A percentile compares a stretch with the other conserved stretches of the same genome.
Conservation (phyloP, 2,797 vertebrate genomes). For the Sebastes miniatus region DNA sequence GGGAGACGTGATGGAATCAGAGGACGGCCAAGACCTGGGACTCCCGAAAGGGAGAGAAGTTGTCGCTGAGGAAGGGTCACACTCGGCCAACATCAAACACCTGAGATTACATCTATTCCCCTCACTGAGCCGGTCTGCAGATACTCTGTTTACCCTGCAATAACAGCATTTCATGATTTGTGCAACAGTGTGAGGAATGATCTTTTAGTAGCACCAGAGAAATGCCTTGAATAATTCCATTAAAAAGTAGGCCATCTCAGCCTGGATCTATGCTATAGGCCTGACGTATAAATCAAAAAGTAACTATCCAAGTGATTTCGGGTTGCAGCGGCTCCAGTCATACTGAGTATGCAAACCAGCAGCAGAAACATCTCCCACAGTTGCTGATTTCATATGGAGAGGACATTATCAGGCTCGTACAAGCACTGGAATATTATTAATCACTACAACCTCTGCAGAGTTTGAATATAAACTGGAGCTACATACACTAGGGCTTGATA, state of each 20-base stretch:
- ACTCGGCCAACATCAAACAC: constrained; percentile 55
- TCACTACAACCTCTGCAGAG: constrained; percentile 14
- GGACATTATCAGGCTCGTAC: constrained; percentile 1
- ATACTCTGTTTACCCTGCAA: constrained; percentile 44
- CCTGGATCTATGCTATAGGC: constrained; percentile 5
- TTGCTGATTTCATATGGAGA: constrained; percentile 23
- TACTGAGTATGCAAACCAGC: constrained; percentile 16
- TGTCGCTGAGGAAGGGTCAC: constrained; percentile 36
- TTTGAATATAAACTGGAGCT: constrained; percentile 7
- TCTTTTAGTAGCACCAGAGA: constrained; percentile 16
- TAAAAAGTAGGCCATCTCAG: constrained; percentile 48
- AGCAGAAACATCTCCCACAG: constrained; percentile 12
- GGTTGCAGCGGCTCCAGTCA: neutral
- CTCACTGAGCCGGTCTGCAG: constrained; percentile 19
- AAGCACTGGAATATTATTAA: constrained; percentile 31
- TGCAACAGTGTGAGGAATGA: constrained; percentile 3
- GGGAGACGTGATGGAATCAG: constrained; percentile 40
- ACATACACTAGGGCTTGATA: neutral
- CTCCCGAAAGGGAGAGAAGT: constrained; percentile 17
- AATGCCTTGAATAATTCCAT: constrained; percentile 24
- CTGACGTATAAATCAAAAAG: constrained; percentile 44
- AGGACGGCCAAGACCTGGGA: neutral
- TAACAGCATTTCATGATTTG: constrained; percentile 35
- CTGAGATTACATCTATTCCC: constrained; percentile 45
- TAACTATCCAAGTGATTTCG: constrained; percentile 46